Evolutionary conservation across 2,888 invertebrate species (phyloP).

Genomic region (Pocota personata): DNA sequence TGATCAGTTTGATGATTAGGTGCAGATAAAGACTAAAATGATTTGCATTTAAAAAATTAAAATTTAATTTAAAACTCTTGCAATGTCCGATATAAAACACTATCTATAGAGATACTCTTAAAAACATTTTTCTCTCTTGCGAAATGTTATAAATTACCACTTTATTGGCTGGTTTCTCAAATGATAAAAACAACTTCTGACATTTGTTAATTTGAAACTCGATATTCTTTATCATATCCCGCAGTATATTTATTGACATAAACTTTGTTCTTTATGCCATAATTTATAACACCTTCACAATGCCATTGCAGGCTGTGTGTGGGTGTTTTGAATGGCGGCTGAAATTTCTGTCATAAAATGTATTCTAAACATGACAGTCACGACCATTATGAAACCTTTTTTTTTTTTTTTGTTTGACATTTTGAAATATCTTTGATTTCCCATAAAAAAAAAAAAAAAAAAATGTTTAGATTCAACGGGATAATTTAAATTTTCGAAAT

Average conservation of each 20-base stretch:
- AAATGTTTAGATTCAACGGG: slow-evolving; percentile 5
- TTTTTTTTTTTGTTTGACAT: no score
- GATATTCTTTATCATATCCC: slow-evolving; percentile 15
- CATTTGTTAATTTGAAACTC: background rate
- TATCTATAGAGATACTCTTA: no score
- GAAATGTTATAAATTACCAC: background rate
- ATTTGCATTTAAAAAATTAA: no score
- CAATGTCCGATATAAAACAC: no score
- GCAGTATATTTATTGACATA: slow-evolving; percentile 34
- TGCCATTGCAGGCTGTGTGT: slow-evolving; percentile 5
- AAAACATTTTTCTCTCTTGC: background rate
- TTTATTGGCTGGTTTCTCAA: background rate
- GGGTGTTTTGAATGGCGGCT: slow-evolving; percentile 38
- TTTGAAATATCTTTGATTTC: slow-evolving; percentile 10
- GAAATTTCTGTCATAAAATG: slow-evolving; percentile 29
- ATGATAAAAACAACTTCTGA: background rate
- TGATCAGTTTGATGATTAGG: no score
- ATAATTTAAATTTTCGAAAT: background rate
- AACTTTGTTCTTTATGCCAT: slow-evolving; percentile 46
- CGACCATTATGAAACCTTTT: slow-evolving; percentile 18
- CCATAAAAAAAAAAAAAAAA: no score
- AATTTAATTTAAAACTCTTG: no score
- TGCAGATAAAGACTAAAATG: no score
- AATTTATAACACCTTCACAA: slow-evolving; percentile 28
- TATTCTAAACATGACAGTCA: slow-evolving; percentile 52